Percentiles rank a stretch among this genome's conserved stretches.
Evolutionary conservation across 2,888 invertebrate genomes (phyloP).

Genomic region (Physocephala rufipes): DNA sequence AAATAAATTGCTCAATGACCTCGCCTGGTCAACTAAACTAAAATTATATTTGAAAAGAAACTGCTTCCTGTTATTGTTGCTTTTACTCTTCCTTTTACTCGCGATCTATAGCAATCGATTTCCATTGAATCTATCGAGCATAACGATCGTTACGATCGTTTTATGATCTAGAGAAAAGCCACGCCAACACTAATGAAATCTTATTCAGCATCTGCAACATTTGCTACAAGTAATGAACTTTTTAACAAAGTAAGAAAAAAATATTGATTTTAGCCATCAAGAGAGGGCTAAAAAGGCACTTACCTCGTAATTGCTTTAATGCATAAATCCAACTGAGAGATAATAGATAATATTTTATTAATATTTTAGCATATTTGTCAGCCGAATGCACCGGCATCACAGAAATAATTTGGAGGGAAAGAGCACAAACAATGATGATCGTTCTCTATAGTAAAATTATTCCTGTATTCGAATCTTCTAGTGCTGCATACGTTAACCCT

Average conservation of each 20-base stretch:
- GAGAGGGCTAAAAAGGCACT: not conserved
- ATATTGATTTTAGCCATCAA: not conserved
- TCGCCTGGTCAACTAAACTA: not conserved
- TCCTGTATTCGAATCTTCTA: too few species aligned
- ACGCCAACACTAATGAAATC: constrained; percentile 23
- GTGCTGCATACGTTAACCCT: too few species aligned
- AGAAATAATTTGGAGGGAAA: too few species aligned
- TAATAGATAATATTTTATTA: too few species aligned
- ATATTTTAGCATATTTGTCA: too few species aligned
- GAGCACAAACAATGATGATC: too few species aligned
- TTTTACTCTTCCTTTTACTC: not conserved
- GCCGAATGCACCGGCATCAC: too few species aligned
- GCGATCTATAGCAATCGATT: not conserved
- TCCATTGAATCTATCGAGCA: not conserved
- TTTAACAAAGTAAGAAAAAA: constrained; percentile 5
- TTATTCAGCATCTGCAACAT: not conserved
- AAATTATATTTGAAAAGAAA: not conserved
- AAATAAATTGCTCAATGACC: constrained; percentile 16
- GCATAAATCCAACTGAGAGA: too few species aligned
- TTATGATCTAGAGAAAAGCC: not conserved
- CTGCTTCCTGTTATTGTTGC: constrained; percentile 11
- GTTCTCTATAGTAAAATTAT: too few species aligned
- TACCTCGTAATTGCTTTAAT: constrained; percentile 57
- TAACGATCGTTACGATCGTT: not conserved
- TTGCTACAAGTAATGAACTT: not conserved